A percentile compares a stretch with the other conserved stretches of the same genome.
Conservation (phyloP, 2,113 vertebrate genomes). For the Platysteira castanea region DNA sequence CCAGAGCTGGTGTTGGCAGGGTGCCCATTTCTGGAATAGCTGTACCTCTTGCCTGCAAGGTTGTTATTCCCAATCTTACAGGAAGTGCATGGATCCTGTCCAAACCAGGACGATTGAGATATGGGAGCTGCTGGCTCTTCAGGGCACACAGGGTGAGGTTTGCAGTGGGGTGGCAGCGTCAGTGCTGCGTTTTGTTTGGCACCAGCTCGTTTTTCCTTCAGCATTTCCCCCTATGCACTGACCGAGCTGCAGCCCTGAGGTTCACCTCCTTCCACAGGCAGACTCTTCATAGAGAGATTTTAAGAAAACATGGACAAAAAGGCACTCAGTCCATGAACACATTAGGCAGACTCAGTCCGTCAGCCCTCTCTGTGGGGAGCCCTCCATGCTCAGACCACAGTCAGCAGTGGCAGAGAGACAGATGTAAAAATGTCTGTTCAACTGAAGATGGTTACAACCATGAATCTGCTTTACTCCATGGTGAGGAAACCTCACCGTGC, state of each 20-base stretch:
- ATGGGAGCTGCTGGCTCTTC: not conserved
- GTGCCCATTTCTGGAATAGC: not conserved
- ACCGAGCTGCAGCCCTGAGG: not conserved
- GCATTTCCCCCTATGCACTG: not conserved
- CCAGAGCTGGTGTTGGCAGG: not conserved
- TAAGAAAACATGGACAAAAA: not conserved
- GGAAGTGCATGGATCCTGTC: not conserved
- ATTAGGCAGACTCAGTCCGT: not conserved
- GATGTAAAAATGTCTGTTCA: not conserved
- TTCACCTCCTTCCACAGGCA: not conserved
- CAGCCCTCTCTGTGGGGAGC: not conserved
- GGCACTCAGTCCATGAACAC: not conserved
- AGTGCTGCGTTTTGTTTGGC: not conserved
- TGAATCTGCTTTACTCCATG: not conserved
- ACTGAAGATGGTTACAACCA: not conserved
- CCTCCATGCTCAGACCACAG: not conserved
- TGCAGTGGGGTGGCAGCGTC: not conserved
- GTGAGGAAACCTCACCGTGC: not conserved
- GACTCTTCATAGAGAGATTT: not conserved
- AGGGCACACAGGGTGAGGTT: not conserved
- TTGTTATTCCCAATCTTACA: not conserved
- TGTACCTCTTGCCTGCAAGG: fast-evolving
- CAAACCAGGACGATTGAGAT: not conserved
- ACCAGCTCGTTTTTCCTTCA: not conserved
- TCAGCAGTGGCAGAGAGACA: not conserved